A percentile compares a stretch with the other conserved stretches of the same genome.
Conservation (phyloP, 1,140 invertebrate species). For the Drosophila saltans region DNA sequence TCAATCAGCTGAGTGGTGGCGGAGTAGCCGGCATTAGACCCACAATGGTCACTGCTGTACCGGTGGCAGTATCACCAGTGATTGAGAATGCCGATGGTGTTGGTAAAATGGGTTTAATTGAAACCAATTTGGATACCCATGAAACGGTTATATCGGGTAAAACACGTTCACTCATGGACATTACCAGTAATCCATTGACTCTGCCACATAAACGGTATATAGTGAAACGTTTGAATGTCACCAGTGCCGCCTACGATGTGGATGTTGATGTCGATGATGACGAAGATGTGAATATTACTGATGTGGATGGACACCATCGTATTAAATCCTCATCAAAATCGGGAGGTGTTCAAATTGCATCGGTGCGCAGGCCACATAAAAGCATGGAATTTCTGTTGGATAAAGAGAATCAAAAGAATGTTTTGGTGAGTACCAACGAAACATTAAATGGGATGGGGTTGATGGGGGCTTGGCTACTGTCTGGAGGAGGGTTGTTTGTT, state of each 20-base stretch:
- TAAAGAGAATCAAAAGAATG: slow-evolving; percentile 92
- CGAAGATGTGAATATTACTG: slow-evolving; percentile 20
- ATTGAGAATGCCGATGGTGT: slow-evolving; percentile 16
- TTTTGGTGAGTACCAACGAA: slow-evolving; percentile 86
- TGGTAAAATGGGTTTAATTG: slow-evolving; percentile 87
- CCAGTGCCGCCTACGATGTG: slow-evolving; percentile 54
- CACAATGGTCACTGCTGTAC: slow-evolving; percentile 64
- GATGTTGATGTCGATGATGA: slow-evolving; percentile 30
- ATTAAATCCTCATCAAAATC: slow-evolving; percentile 46
- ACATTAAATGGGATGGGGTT: neutral
- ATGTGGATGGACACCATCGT: slow-evolving; percentile 31
- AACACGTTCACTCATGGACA: slow-evolving; percentile 90
- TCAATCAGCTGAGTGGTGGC: slow-evolving; percentile 56
- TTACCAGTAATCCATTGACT: slow-evolving; percentile 85
- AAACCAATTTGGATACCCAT: slow-evolving; percentile 93
- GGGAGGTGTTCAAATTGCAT: slow-evolving; percentile 55
- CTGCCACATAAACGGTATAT: slow-evolving; percentile 60
- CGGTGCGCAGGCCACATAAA: slow-evolving; percentile 88
- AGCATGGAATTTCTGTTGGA: slow-evolving; percentile 97
- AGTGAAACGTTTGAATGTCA: slow-evolving; percentile 65
- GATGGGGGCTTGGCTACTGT: neutral
- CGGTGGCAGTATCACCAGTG: slow-evolving; percentile 55
- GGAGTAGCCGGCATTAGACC: slow-evolving; percentile 6
- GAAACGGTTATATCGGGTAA: slow-evolving; percentile 86
- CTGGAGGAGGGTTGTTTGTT: slow-evolving; percentile 7